Evolutionary conservation across 37 sponge, comb jelly and placozoan species (phyloP), one percentile per base, ranked within the genome.

Genomic region (Tethya wilhelma): DNA sequence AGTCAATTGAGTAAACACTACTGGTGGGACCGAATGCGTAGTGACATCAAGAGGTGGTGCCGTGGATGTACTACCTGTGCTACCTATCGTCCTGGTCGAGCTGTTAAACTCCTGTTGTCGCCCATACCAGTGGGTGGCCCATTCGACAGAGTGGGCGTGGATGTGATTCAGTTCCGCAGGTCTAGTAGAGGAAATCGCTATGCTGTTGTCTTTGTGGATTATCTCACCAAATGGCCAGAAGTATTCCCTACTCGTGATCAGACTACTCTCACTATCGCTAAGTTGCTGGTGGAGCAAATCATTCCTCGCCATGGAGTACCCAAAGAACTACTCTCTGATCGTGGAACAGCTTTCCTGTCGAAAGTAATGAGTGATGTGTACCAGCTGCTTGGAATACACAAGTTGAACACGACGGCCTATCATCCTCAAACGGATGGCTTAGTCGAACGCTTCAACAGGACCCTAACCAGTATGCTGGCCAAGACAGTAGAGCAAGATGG

Each of bases 181-280:
- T 49, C 80, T 0, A 2, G 45, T 64, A 60, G 37, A 53, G 87
- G 87, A 1, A 86, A 86, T 26, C 58, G 44, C 19, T 70, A 85
- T 69, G 79, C 84, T 12, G 67, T 89, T 29, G 89, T 89, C 30
- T 82, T 89, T 34, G 71, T 82, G 59, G 89, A 89, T 41, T 89
- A 89, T 42, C 63, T 89, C 2, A 79, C 90, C 20, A 84, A 84
- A 41, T 89, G 90, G 86, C 86, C 90, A 40, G 90, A 90, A 57
- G 90, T 79, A n/a, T 89, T 74, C 42, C 44, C 90, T 19, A 44
- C 66, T 17, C 4, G 53, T 14, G 82, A 84, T 44, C 90, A 84
- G 38, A 69, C 80, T 57, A 80, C 90, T n/a, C 45, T 40, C 23
- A 89, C 90, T 2, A 79, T 89, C 30, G 90, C 90, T 23, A 56